A percentile compares a stretch with the other conserved stretches of the same genome.
These are phyloP conservation scores for Drosophila tani DNA, from an alignment of 1,140 invertebrate genomes.

Conservation along the genomic window DNA sequence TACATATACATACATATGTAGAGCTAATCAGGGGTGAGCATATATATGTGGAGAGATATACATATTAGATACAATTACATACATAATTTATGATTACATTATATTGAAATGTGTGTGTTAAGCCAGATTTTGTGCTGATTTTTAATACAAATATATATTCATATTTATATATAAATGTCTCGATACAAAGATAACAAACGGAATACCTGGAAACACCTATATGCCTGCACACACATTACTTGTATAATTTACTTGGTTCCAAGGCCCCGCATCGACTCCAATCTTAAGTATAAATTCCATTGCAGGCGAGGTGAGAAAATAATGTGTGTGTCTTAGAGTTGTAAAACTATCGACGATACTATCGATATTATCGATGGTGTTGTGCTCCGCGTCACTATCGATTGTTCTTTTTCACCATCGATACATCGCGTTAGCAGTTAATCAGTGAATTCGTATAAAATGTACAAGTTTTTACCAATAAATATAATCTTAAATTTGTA, in stretches of 20 bases:
- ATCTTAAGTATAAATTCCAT: slow-evolving; percentile 37
- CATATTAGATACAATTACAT: slow-evolving; percentile 53
- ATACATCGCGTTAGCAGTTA: too few relatives aligned
- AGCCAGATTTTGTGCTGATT: slow-evolving; percentile 31
- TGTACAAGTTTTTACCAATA: too few relatives aligned
- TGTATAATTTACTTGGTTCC: slow-evolving; percentile 22
- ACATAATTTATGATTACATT: slow-evolving; percentile 53
- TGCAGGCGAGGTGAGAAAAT: slow-evolving; percentile 11
- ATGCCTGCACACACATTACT: slow-evolving; percentile 11
- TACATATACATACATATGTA: slow-evolving; percentile 62
- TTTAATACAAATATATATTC: slow-evolving; percentile 25
- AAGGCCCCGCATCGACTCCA: slow-evolving; percentile 26
- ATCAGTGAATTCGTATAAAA: too few relatives aligned
- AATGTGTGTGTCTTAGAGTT: too few relatives aligned
- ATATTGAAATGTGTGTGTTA: slow-evolving; percentile 39
- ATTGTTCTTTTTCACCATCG: too few relatives aligned
- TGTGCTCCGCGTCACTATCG: too few relatives aligned
- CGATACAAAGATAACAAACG: slow-evolving; percentile 33
- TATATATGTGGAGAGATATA: slow-evolving; percentile 47
- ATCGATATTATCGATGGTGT: too few relatives aligned
- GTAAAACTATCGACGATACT: too few relatives aligned
- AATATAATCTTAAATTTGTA: too few relatives aligned
- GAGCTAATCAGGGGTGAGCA: slow-evolving; percentile 55
- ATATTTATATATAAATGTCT: slow-evolving; percentile 3
- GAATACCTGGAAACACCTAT: slow-evolving; percentile 25